phyloP scores from a whole-genome alignment of 2,797 vertebrate genomes.

The Neostethus bicornis region DNA sequence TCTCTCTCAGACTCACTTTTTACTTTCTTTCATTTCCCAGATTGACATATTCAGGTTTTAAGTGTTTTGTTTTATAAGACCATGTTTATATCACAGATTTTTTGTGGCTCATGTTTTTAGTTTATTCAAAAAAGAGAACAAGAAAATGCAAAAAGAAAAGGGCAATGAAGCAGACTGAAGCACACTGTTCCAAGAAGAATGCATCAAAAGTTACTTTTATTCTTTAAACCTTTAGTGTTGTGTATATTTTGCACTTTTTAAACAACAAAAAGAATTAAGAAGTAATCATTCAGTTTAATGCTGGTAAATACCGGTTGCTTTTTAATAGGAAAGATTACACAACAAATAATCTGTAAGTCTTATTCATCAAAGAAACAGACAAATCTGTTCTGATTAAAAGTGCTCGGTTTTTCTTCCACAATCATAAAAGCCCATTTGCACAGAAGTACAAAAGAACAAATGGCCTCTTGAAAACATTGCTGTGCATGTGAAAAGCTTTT shows the following conservation, averaged over 20 bases:
- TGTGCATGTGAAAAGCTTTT: constrained; percentile 40
- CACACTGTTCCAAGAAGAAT: neutral
- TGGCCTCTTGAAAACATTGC: constrained; percentile 20
- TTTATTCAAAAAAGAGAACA: neutral
- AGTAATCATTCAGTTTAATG: constrained; percentile 23
- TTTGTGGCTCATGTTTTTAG: neutral
- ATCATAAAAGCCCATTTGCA: constrained; percentile 12
- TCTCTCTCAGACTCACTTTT: constrained; percentile 1
- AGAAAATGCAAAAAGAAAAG: neutral
- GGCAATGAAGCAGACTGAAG: neutral
- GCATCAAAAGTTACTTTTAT: neutral
- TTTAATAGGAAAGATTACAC: neutral
- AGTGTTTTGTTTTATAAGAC: constrained; percentile 17
- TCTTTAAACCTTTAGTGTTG: neutral
- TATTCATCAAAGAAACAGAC: constrained; percentile 11
- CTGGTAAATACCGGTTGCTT: constrained; percentile 39
- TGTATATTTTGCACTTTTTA: constrained; percentile 1
- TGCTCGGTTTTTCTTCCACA: constrained; percentile 8
- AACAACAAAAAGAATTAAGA: neutral
- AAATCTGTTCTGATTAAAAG: constrained; percentile 20
- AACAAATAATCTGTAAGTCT: neutral
- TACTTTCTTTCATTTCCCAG: neutral
- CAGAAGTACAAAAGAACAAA: constrained; percentile 24
- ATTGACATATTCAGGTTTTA: constrained; percentile 29
- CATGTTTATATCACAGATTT: neutral